Evolutionary conservation across 2,113 vertebrate species (phyloP), one percentile per base, ranked within the genome.

Genomic region (Pachyramphus minor): DNA sequence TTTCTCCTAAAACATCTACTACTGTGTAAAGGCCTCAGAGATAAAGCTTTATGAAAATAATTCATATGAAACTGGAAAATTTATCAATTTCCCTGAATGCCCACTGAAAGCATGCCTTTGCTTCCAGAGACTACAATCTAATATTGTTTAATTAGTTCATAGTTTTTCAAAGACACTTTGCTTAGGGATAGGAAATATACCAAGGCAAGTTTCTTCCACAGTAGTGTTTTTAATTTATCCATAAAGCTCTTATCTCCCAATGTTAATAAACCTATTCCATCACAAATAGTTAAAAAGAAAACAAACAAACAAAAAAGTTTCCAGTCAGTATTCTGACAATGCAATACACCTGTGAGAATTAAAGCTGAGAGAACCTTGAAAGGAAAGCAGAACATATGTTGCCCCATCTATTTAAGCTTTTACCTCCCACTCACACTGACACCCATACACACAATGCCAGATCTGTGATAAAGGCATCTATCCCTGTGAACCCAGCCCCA

Each of bases 361-460:
- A 4, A 5, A 59, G 91, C 53, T 89, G 41, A 47, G 58, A 89
- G 33, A 78, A 42, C 55, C 14, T 73, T 85, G 84, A 81, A 79
- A 87, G 62, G 62, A 85, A 93, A 87, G 62, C 25, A 88, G 35
- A 93, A 66, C 27, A 59, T 59, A 60, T 12, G 12, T 55, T 90
- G 71, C 84, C 58, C 87, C 69, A 87, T 73, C 55, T 64, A 85
- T 79, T 87, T 14, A 64, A 79, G 77, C 37, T 83, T 73, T 77
- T 55, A 63, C 91, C 82, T 96, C 94, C 89, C 67, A 93, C 95
- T 95, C 94, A 81, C 35, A 11, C 73, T 60, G 58, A 87, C 81
- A 91, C 17, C 42, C 59, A 59, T 28, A 47, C 3, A 77, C 42
- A 44, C 58, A 9, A 23, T 2, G 9, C 8, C 71, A 91, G 67